Conservation (phyloP, 2,888 invertebrate species). For the Prenolepis imparis region DNA sequence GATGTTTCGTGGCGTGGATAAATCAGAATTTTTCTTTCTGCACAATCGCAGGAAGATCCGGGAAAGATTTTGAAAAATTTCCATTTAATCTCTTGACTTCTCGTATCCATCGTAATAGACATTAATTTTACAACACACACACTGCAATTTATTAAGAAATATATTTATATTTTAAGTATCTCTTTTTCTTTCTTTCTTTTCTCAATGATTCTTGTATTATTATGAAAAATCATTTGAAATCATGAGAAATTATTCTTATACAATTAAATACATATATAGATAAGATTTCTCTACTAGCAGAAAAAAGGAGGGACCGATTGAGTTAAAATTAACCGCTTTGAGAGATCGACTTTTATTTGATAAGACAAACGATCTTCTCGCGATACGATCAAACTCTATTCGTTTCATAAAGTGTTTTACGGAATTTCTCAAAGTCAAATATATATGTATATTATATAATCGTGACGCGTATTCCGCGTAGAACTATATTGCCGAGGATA, state of each 20-base stretch:
- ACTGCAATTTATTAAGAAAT: background rate
- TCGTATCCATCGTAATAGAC: background rate
- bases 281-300: background rate
- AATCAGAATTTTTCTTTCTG: conserved; percentile 31
- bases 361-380: background rate
- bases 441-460: conserved; percentile 10
- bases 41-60: background rate
- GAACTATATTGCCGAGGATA: background rate
- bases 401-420: background rate
- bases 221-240: background rate
- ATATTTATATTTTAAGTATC: background rate
- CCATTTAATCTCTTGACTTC: too few species aligned
- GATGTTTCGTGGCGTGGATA: conserved; percentile 34
- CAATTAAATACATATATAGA: background rate
- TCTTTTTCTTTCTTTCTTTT: background rate
- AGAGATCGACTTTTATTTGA: background rate
- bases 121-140: background rate
- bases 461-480: background rate
- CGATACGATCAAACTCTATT: background rate
- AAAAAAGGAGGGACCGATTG: background rate
- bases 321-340: background rate
- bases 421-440: background rate
- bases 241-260: background rate
- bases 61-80: conserved; percentile 3
- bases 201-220: background rate